These are phyloP conservation scores for Pangasianodon hypophthalmus DNA, from an alignment of 2,113 vertebrate genomes.

Conservation along the genomic window DNA sequence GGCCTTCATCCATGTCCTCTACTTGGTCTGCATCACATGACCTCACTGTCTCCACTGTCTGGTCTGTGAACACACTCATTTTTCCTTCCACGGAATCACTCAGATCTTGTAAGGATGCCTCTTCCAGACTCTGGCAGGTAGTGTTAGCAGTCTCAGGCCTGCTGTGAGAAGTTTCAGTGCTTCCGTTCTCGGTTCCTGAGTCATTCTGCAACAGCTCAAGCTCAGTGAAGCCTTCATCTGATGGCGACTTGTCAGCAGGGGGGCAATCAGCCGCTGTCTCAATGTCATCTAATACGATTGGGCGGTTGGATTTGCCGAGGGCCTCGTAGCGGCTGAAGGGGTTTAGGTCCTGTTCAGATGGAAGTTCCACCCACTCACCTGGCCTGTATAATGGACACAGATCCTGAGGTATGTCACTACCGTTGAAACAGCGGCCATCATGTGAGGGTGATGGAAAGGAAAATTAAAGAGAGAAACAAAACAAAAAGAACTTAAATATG, in stretches of 20 bases:
- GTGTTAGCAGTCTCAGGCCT: slow-evolving; percentile 26
- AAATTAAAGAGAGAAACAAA: slow-evolving; percentile 50
- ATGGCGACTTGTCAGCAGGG: slow-evolving; percentile 67
- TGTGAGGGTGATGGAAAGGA: slow-evolving; percentile 64
- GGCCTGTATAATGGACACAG: slow-evolving; percentile 99
- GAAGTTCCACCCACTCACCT: slow-evolving; percentile 95
- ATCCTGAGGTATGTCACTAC: slow-evolving; percentile 97
- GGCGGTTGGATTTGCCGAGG: slow-evolving; percentile 78
- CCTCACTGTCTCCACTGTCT: not conserved
- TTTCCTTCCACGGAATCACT: slow-evolving; percentile 15
- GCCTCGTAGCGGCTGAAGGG: slow-evolving; percentile 95
- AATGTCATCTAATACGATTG: slow-evolving; percentile 72
- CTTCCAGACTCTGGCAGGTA: slow-evolving; percentile 44
- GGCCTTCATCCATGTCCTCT: slow-evolving; percentile 63
- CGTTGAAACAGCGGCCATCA: slow-evolving; percentile 72
- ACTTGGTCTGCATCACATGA: slow-evolving; percentile 39
- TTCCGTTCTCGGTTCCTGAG: slow-evolving; percentile 53
- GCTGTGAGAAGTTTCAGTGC: slow-evolving; percentile 53
- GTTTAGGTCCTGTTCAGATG: slow-evolving; percentile 91
- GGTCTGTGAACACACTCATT: not conserved
- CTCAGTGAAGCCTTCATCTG: slow-evolving; percentile 79
- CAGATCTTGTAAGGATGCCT: slow-evolving; percentile 31
- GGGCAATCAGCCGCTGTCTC: slow-evolving; percentile 54
- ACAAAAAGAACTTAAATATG: slow-evolving; percentile 42
- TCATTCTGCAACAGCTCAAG: slow-evolving; percentile 63